These are phyloP conservation scores for Tetrax tetrax DNA, from an alignment of 2,113 vertebrate genomes.

Conservation along the genomic window DNA sequence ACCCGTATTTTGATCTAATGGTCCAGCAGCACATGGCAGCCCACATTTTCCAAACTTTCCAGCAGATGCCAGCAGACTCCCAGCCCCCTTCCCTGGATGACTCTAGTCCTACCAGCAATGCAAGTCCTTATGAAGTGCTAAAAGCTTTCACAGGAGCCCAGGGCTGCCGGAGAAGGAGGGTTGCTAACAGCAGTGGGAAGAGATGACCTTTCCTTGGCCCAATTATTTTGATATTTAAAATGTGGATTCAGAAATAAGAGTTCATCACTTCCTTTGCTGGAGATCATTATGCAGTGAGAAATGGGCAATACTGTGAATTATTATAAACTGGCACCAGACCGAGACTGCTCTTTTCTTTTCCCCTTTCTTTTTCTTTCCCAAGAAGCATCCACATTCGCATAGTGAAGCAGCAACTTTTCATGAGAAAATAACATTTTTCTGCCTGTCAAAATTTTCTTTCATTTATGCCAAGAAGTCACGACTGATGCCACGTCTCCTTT, in stretches of 20 bases:
- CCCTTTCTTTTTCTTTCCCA: background rate
- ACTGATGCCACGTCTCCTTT: slow-evolving; percentile 52
- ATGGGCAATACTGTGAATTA: slow-evolving; percentile 35
- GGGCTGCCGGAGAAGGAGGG: background rate
- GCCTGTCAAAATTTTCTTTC: slow-evolving; percentile 68
- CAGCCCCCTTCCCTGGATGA: background rate
- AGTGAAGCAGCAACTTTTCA: slow-evolving; percentile 45
- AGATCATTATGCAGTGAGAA: slow-evolving; percentile 53
- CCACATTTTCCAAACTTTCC: background rate
- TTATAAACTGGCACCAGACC: slow-evolving; percentile 12
- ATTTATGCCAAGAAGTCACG: slow-evolving; percentile 57
- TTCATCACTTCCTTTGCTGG: slow-evolving; percentile 10
- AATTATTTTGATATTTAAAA: slow-evolving; percentile 57
- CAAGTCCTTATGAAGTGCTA: background rate
- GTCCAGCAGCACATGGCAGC: background rate
- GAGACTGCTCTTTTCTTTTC: slow-evolving; percentile 23
- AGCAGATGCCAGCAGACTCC: background rate
- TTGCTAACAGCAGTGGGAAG: background rate
- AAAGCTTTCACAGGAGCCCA: background rate
- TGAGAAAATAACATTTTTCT: slow-evolving; percentile 67
- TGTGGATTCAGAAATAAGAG: background rate
- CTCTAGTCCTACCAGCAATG: background rate
- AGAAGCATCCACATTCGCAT: background rate
- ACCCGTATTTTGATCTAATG: background rate
- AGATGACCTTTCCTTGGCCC: slow-evolving; percentile 7